Base-by-base conservation (phyloP, 2,888 invertebrate genomes). In the Drosophila demipolita region DNA sequence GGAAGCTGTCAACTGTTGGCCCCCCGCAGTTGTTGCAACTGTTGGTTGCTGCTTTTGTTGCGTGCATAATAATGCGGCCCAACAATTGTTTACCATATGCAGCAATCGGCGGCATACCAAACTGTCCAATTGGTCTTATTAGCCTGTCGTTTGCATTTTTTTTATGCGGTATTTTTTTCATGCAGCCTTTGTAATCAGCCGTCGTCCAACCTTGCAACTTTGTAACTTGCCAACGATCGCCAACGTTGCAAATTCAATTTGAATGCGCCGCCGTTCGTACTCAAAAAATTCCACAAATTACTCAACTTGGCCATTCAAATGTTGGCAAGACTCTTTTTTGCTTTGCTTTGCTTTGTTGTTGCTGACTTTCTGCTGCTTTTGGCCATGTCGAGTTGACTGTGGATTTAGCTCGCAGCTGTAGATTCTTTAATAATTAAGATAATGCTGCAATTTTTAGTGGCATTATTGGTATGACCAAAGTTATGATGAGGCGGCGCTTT, bases 71-170 rank as follows among this genome's bases (percentile, higher is more conserved):
- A 79, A 76, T 73, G 77, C 73, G 60, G 65, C 63, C 54, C 75
- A 78, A 86, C 91, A 87, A 91, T 91, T 91, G 91, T 90, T 91
- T 91, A 84, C 84, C 89, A 91, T 89, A 90, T 83, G 81, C 73
- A 84, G 78, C 73, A 72, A 53, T 71, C 83, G 71, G 45, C 72
- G 75, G 78, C 91, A 90, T 91, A 74, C 91, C 90, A 80, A 86
- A 66, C 77, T 89, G 90, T 90, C 90, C 83, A 76, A 60, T 76
- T 70, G 67, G 79, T 86, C 90, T 90, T 90, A 91, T 90, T 90
- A 91, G 90, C 88, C 90, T 91, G 91, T 90, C 90, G 82, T 87
- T 86, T 84, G 91, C 90, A 87, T 90, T 87, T 82, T 29, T 29
- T 11, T 32, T 50, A 7, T 15, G 36, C 26, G 15, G 23, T 23